Conservation (phyloP, 2,888 invertebrate species). For the Bhutanitis thaidina region DNA sequence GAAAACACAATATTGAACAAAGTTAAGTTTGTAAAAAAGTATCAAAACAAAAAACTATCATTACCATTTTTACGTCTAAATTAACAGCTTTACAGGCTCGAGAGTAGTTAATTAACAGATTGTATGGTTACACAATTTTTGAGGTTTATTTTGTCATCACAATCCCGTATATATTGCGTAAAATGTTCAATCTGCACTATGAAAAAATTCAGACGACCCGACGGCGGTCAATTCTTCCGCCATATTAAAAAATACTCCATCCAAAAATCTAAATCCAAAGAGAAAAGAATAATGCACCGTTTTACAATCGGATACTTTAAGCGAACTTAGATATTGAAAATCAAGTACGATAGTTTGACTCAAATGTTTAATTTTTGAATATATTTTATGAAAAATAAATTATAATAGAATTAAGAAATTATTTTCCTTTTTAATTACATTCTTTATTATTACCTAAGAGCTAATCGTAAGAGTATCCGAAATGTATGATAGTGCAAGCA, state of each 20-base stretch:
- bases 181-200: slow-evolving; percentile 45
- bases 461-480: no score
- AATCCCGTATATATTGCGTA: slow-evolving; percentile 43
- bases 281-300: slow-evolving; percentile 47
- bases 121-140: slow-evolving; percentile 33
- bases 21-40: slow-evolving; percentile 76
- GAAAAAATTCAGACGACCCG: slow-evolving; percentile 63
- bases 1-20: slow-evolving; percentile 56
- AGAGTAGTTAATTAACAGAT: slow-evolving; percentile 24
- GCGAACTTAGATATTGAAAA: not conserved
- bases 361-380: no score
- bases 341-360: no score
- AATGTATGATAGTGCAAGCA: no score
- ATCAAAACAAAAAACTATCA: slow-evolving; percentile 81
- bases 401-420: no score
- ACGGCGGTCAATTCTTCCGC: slow-evolving; percentile 77
- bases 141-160: slow-evolving; percentile 45
- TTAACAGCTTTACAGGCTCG: slow-evolving; percentile 32
- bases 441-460: no score
- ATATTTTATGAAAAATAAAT: no score
- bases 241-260: slow-evolving; percentile 66
- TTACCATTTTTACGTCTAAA: slow-evolving; percentile 73
- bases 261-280: slow-evolving; percentile 39
- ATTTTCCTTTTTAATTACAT: no score
- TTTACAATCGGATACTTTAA: slow-evolving; percentile 29